Base-by-base conservation (phyloP, 2,113 vertebrate species). In the Hydropotes inermis region DNA sequence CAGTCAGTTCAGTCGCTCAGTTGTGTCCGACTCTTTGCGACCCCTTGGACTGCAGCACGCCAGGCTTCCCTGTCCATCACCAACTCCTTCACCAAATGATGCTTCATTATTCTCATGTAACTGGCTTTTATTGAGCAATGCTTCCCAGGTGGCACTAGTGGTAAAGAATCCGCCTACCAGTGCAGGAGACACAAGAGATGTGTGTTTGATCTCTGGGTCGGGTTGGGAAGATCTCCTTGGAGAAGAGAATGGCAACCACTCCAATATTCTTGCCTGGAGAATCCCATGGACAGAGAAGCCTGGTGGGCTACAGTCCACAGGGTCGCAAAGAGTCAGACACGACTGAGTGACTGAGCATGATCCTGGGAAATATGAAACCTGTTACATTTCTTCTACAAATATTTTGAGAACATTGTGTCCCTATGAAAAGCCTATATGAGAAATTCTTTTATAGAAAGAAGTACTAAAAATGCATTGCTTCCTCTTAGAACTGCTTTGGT, bases 401-500 rank as follows among this genome's bases (percentile, higher is more conserved):
- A 57, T 50, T 83, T 55, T 92, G 30, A 89, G 15, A 91, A 19
- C 61, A 50, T 19, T 61, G 5, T 58, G 33, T 52, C 15, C 36
- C 6, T 90, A n/a, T 70, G 25, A 79, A 84, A 84, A 57, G 27
- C 16, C 4, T 60, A 23, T n/a, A 58, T 60, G n/a, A 67, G 19
- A 60, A 91, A 70, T 50, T 92, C 12, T 92, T 89, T 82, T 39
- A 82, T 60, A 58, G 16, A 39, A 85, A 87, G 83, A 91, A 70
- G 15, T 58, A 28, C 19, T 79, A 52, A 33, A 78, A 70, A 67
- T 36, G 6, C 15, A n/a, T 54, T 74, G 55, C 14, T 86, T 92
- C 27, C 33, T 61, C 11, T 58, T 79, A 33, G 57, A 14, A 89
- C 10, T 11, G 8, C 14, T 89, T 94, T 95, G 19, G 43, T 91